These are phyloP conservation scores for Muscina levida DNA, from an alignment of 2,888 invertebrate genomes.

Conservation along the genomic window DNA sequence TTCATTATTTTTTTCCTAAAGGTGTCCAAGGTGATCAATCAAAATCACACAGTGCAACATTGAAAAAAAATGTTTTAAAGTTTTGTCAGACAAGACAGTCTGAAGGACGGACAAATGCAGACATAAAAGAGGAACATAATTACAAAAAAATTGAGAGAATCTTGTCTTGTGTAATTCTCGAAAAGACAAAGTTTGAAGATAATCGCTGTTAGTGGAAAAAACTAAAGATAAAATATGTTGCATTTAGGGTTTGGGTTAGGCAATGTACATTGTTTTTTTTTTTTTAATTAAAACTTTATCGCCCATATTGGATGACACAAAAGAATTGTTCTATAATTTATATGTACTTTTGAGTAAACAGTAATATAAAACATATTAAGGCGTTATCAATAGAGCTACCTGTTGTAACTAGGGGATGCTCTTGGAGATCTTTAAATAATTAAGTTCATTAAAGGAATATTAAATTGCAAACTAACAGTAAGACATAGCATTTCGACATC, in stretches of 20 bases:
- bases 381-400: too few relatives aligned
- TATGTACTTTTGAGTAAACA: too few relatives aligned
- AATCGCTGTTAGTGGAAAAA: constrained; percentile 4
- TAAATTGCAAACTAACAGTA: too few relatives aligned
- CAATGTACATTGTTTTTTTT: too few relatives aligned
- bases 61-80: constrained; percentile 36
- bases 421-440: too few relatives aligned
- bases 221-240: background rate
- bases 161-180: constrained; percentile 1
- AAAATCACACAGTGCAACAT: constrained; percentile 49
- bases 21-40: constrained; percentile 58
- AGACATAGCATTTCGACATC: too few relatives aligned
- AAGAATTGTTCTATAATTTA: too few relatives aligned
- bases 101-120: background rate
- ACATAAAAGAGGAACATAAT: constrained; percentile 49
- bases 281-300: constrained; percentile 23
- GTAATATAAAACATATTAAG: too few relatives aligned
- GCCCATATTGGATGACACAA: background rate
- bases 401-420: too few relatives aligned
- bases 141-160: constrained; percentile 9
- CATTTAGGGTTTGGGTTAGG: background rate
- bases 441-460: too few relatives aligned
- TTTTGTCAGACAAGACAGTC: constrained; percentile 32
- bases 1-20: constrained; percentile 23
- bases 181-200: constrained; percentile 27